These are phyloP conservation scores for Acyrthosiphon pisum DNA, from an alignment of 1,140 invertebrate species.

Conservation along the genomic window DNA sequence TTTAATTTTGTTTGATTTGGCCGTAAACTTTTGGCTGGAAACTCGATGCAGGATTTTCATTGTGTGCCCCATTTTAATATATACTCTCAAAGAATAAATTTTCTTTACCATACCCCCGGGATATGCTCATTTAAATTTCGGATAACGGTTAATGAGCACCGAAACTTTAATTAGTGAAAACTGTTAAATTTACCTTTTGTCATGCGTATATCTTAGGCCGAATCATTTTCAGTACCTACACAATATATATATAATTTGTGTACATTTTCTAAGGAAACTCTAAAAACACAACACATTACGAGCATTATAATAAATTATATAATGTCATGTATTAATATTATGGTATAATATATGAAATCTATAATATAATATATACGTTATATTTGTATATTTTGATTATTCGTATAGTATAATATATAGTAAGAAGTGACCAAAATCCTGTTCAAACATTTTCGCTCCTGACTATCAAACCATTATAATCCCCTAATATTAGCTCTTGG, in stretches of 20 bases:
- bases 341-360: too few relatives aligned
- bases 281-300: background rate
- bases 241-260: background rate
- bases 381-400: too few relatives aligned
- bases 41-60: constrained; percentile 7
- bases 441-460: background rate
- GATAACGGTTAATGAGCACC: constrained; percentile 50
- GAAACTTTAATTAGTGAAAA: constrained; percentile 52
- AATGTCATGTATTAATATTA: background rate
- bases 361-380: too few relatives aligned
- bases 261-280: background rate
- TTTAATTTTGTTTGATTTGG: constrained; percentile 48
- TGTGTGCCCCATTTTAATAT: background rate
- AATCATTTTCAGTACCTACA: background rate
- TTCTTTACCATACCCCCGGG: constrained; percentile 10
- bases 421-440: too few relatives aligned
- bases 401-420: too few relatives aligned
- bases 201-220: background rate
- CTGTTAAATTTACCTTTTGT: constrained; percentile 39
- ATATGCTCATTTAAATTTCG: constrained; percentile 52
- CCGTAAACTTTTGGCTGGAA: constrained; percentile 27
- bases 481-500: background rate
- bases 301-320: background rate
- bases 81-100: constrained; percentile 37
- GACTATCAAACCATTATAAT: background rate